A percentile compares a stretch with the other conserved stretches of the same genome.
Conservation (phyloP, 2,113 vertebrate species). For the Cichladusa arquata region DNA sequence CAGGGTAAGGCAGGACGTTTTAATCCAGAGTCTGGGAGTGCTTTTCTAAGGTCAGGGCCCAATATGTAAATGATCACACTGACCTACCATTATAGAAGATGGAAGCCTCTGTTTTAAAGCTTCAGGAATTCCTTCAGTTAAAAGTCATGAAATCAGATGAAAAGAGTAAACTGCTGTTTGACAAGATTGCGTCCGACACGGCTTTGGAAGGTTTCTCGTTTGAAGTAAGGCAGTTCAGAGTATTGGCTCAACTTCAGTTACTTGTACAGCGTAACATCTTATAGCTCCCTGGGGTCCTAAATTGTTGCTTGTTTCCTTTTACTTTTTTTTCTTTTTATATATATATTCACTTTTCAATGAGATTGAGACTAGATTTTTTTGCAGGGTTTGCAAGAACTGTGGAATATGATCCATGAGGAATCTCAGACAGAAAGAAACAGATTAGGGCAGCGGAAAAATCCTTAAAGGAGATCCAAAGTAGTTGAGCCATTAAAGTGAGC, state of each 20-base stretch:
- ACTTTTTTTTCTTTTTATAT: too few relatives aligned
- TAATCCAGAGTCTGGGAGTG: too few relatives aligned
- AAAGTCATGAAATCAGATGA: conserved; percentile 58
- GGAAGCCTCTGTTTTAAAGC: conserved; percentile 70
- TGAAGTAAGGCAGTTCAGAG: conserved; percentile 57
- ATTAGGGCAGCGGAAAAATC: conserved; percentile 72
- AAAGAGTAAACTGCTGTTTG: conserved; percentile 63
- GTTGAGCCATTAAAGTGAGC: conserved; percentile 71
- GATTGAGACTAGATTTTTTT: background rate
- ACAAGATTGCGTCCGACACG: conserved; percentile 45
- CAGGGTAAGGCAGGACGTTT: conserved; percentile 56
- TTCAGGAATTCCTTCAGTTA: conserved; percentile 62
- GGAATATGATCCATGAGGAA: conserved; percentile 67
- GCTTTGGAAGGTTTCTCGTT: conserved; percentile 16
- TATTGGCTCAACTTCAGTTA: background rate
- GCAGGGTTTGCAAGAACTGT: conserved; percentile 75
- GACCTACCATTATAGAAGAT: conserved; percentile 67
- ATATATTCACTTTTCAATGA: background rate
- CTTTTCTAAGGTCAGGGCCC: too few relatives aligned
- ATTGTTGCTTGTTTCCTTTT: background rate
- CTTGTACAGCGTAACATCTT: background rate
- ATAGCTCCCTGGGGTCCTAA: background rate
- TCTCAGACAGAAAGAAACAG: conserved; percentile 65
- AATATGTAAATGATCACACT: background rate
- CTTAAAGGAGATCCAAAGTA: conserved; percentile 66